Evolutionary conservation across 2,113 vertebrate genomes (phyloP).

Genomic region (Mobula hypostoma): DNA sequence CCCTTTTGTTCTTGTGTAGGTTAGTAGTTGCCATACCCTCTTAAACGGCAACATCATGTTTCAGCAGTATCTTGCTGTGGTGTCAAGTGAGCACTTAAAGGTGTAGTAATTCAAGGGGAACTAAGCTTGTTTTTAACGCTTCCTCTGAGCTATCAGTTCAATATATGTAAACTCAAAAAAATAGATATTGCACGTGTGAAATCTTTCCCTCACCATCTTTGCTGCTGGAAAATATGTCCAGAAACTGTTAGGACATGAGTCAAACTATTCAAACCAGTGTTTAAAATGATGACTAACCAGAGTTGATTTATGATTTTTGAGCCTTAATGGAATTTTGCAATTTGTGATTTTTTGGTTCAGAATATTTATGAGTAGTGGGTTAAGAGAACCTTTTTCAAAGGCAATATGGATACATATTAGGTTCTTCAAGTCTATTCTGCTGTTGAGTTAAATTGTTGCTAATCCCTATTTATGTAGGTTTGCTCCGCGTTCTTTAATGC

Average conservation of each 20-base stretch:
- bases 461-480: not conserved
- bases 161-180: not conserved
- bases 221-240: not conserved
- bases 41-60: not conserved
- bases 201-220: not conserved
- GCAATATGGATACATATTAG: not conserved
- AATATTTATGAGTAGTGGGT: not conserved
- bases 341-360: not conserved
- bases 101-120: not conserved
- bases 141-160: not conserved
- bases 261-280: no score
- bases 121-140: not conserved
- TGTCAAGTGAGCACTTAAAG: not conserved
- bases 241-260: not conserved
- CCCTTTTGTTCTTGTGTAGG: not conserved
- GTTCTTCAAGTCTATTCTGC: not conserved
- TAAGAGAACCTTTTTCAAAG: not conserved
- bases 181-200: not conserved
- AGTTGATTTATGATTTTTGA: not conserved
- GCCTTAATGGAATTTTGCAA: not conserved
- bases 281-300: no score
- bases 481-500: not conserved
- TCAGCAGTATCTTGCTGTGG: not conserved
- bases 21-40: not conserved
- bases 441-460: no score